phyloP scores from a whole-genome alignment of 2,888 invertebrate species.

The Germaria angustata region DNA sequence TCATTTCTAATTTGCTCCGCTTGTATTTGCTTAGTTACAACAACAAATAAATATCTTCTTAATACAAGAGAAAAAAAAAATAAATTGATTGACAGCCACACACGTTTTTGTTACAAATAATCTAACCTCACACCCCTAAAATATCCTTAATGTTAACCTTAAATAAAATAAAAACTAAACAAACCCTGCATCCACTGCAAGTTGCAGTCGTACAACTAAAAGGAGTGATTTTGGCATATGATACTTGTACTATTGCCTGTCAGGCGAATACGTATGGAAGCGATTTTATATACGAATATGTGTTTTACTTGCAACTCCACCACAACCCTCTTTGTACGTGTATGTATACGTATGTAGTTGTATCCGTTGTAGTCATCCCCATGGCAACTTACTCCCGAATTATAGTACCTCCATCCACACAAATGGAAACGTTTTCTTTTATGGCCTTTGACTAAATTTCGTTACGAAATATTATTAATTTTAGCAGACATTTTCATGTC shows the following conservation, averaged over 20 bases:
- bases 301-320: background rate
- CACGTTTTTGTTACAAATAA: conserved; percentile 39
- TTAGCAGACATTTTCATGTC: conserved; percentile 18
- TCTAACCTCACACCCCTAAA: conserved; percentile 15
- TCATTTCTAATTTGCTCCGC: conserved; percentile 18
- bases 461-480: conserved; percentile 56
- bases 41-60: conserved; percentile 46
- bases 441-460: conserved; percentile 58
- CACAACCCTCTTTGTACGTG: background rate
- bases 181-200: conserved; percentile 73
- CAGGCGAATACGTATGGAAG: background rate
- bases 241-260: conserved; percentile 21
- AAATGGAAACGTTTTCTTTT: conserved; percentile 45
- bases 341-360: background rate
- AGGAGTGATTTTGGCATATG: conserved; percentile 68
- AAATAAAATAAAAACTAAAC: background rate
- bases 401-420: conserved; percentile 21
- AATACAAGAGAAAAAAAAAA: background rate
- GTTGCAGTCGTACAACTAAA: conserved; percentile 74
- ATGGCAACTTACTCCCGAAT: background rate
- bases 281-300: background rate
- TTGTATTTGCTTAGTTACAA: conserved; percentile 49
- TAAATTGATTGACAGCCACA: background rate
- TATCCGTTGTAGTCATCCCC: conserved; percentile 4
- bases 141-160: background rate